phyloP scores from a whole-genome alignment of 2,797 vertebrate species.

The Megalops cyprinoides region DNA sequence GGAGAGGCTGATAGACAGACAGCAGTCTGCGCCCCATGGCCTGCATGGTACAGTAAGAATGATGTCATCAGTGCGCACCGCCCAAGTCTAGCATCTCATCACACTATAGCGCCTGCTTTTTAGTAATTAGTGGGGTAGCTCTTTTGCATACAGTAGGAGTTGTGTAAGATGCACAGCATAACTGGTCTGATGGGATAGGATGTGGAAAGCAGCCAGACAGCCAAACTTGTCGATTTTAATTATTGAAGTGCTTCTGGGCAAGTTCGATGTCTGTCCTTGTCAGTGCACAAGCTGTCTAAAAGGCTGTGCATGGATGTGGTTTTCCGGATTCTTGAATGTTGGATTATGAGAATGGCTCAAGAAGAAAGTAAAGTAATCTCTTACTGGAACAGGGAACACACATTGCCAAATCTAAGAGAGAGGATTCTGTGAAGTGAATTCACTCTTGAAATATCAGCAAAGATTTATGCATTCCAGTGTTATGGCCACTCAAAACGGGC shows the following conservation, averaged over 20 bases:
- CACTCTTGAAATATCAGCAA: background rate
- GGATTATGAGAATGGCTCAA: too few relatives aligned
- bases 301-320: background rate
- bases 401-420: background rate
- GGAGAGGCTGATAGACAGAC: constrained; percentile 65
- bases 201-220: constrained; percentile 7
- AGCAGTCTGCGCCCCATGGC: constrained; percentile 79
- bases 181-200: background rate
- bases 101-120: background rate
- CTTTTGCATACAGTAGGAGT: too few relatives aligned
- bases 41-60: constrained; percentile 71
- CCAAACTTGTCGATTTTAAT: background rate
- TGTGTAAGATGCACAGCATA: background rate
- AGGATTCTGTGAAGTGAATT: background rate
- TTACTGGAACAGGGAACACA: too few relatives aligned
- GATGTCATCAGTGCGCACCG: constrained; percentile 47
- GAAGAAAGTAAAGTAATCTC: too few relatives aligned
- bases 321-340: background rate
- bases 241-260: background rate
- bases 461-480: background rate
- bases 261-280: background rate
- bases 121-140: too few relatives aligned
- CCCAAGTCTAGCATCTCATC: constrained; percentile 71
- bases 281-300: background rate
- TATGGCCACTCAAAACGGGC: background rate